Evolutionary conservation across 2,113 vertebrate species (phyloP).

Genomic region (Tapirus terrestris): DNA sequence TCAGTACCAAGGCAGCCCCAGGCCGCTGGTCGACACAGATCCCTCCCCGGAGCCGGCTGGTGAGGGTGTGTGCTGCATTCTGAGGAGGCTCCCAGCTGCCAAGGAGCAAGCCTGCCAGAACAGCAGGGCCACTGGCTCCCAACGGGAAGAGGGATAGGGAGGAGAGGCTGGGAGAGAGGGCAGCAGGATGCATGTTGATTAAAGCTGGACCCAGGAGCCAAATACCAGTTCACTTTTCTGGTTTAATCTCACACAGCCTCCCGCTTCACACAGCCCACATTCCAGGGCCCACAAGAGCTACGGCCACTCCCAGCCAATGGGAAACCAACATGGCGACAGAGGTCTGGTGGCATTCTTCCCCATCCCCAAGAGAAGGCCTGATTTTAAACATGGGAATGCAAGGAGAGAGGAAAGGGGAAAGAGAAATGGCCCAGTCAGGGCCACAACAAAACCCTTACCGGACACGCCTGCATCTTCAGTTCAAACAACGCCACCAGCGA

Average conservation of each 20-base stretch:
- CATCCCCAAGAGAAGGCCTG: background rate
- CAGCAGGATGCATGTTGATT: background rate
- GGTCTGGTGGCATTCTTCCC: background rate
- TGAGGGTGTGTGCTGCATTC: background rate
- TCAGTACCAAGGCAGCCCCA: background rate
- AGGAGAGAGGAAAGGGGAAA: background rate
- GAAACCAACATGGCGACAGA: background rate
- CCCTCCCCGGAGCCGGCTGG: fast-evolving
- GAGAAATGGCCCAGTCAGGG: background rate
- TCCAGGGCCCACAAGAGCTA: background rate
- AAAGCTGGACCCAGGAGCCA: background rate
- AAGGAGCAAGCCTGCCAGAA: background rate
- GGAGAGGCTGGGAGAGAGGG: background rate
- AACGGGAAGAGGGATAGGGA: background rate
- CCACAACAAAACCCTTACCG: background rate
- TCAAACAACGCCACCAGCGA: background rate
- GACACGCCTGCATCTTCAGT: background rate
- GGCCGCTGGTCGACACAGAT: background rate
- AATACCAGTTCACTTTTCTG: background rate
- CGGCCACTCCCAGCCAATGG: background rate
- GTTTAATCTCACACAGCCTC: background rate
- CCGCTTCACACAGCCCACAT: background rate
- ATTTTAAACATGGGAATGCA: background rate
- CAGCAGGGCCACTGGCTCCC: background rate
- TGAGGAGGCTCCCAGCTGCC: background rate